Evolutionary conservation across 92 coral and sea anemone genomes (phyloP), one percentile per base, ranked within the genome.

Genomic region (Montipora capitata): DNA sequence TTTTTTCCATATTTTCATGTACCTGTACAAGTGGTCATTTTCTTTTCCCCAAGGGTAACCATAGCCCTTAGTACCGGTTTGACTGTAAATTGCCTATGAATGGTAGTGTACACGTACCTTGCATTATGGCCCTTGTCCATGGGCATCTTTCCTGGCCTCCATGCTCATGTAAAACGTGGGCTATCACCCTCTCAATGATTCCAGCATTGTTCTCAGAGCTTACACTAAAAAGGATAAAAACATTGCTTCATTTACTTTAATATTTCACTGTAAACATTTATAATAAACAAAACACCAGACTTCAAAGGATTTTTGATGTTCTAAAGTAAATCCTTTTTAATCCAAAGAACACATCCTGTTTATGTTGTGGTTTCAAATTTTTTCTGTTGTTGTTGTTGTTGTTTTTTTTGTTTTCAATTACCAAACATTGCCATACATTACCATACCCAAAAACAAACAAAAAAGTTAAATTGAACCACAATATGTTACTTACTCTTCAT

Each of bases 101-200:
- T 68, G 73, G 73, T 78, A 74, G 48, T 85, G 48, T 75, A 45
- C 52, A 38, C 39, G 43, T 87, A 88, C 91, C 87, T 88, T 88
- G 54, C 71, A 74, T 71, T 5, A 39, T 44, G 76, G 75, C 82
- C 18, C 91, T 80, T 80, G 87, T 27, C 91, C 82, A 88, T 42
- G 87, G 91, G 66, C 91, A 88, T 52, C 76, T 81, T 62, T 88
- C 87, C 57, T 72, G 68, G 43, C 87, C 91, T 2, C 91, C 87
- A 64, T 88, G 75, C 49, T 81, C 68, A 81, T 27, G 72, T 2
- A 88, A 13, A 3, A 49, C 87, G 73, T 88, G 68, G 56, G 72
- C 10, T 44, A 78, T 42, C 35, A 79, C 80, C 74, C 80, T 87
- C 52, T 87, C 86, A 63, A 79, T 14, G 9, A 87, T 12, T 3